Base-by-base conservation (phyloP, 2,797 vertebrate genomes). In the Enteromius fasciolatus region DNA sequence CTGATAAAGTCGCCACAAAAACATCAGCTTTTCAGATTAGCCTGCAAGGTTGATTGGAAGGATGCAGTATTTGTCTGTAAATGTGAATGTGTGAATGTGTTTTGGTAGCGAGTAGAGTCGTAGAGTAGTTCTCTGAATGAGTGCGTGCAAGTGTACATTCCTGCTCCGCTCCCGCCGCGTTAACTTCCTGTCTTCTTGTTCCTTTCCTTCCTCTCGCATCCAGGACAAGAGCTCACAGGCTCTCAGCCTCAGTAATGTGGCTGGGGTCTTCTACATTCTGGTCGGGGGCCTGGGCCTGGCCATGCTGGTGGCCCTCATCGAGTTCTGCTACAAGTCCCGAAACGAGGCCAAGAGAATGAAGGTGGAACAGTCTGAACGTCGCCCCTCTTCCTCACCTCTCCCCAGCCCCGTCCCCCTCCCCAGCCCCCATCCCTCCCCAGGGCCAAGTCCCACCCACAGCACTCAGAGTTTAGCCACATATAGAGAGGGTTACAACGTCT, bases 401-500 rank as follows among this genome's bases (percentile, higher is more conserved):
- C 96, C 97, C 96, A 97, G 96, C 96, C 98, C 97, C 94, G 96
- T 96, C 95, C 98, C 97, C 63, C 79, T 61, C 52, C 80, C 78
- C 59, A 75, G 83, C 57, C 86, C 82, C 82, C 76, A 44, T 96
- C 97, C 98, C 97, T 98, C 97, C 92, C 94, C 93, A 90, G 92
- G 93, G 89, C 96, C 98, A 97, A 98, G 97, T 96, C 98, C 97
- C 95, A 97, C 98, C 96, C 98, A 98, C 97, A 98, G 97, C 98
- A 97, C 97, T 95, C 97, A 98, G 96, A 99, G 99, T 97, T 98
- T 99, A 99, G 98, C 98, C 97, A 99, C 98, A 95, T 99, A 99
- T 99, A 99, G 98, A 97, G 97, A 99, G 98, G 98, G 98, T 97
- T 99, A 99, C 98, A 99, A 99, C 98, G 98, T 99, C 96, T 99